Conservation (phyloP, 2,888 invertebrate species). For the Xestia rhomboidea region DNA sequence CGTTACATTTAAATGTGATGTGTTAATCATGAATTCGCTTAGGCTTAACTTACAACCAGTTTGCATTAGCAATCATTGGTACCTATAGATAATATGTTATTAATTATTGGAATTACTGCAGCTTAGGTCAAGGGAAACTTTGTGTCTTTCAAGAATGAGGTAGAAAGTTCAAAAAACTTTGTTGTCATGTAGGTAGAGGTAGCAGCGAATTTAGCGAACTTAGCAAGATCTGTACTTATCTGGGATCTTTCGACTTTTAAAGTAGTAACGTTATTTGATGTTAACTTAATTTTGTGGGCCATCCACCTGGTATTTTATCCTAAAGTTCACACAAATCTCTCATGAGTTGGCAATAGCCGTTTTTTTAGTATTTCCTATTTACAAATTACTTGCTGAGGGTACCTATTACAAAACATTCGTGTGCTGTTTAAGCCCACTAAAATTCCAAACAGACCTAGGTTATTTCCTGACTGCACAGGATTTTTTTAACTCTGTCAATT, state of each 20-base stretch:
- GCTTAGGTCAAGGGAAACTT: slow-evolving; percentile 9
- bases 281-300: no score
- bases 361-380: background rate
- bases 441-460: slow-evolving; percentile 6
- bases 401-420: background rate
- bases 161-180: slow-evolving; percentile 24
- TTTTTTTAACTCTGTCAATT: background rate
- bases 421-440: slow-evolving; percentile 5
- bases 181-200: slow-evolving; percentile 11
- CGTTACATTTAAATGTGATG: slow-evolving; percentile 61
- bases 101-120: slow-evolving; percentile 28
- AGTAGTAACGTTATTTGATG: background rate
- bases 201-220: background rate
- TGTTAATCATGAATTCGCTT: slow-evolving; percentile 33
- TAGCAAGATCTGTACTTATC: background rate
- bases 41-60: slow-evolving; percentile 29
- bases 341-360: background rate
- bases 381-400: background rate
- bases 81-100: slow-evolving; percentile 14
- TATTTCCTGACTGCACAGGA: slow-evolving; percentile 16
- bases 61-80: slow-evolving; percentile 25
- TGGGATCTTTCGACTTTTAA: background rate
- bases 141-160: background rate
- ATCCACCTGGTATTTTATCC: background rate
- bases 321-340: background rate